Evolutionary conservation across 2,888 invertebrate species (phyloP).

Genomic region (Polydrusus cervinus): DNA sequence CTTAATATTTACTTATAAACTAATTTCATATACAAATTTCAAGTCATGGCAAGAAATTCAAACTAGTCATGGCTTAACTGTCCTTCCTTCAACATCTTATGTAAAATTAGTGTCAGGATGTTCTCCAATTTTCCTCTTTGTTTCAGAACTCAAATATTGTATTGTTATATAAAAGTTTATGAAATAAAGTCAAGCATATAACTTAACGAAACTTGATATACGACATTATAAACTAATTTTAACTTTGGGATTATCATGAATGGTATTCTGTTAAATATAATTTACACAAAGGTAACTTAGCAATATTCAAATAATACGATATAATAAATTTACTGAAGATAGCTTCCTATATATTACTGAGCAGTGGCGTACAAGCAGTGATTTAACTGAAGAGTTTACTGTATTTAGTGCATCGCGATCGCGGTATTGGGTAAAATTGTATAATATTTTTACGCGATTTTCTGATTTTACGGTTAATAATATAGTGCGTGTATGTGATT

Average conservation of each 20-base stretch:
- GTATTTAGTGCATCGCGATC: no score
- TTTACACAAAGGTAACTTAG: no score
- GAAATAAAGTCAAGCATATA: neutral
- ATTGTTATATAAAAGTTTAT: conserved; percentile 9
- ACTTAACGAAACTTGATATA: neutral
- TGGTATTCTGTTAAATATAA: neutral
- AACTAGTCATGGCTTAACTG: neutral
- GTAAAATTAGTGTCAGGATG: conserved; percentile 6
- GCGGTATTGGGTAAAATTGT: no score
- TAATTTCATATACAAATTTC: neutral
- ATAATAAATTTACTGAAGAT: no score
- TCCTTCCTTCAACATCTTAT: neutral
- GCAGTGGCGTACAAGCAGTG: no score
- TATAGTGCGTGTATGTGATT: no score
- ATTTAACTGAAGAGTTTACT: no score
- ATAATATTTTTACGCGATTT: no score
- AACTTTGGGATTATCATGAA: neutral
- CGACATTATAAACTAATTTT: neutral
- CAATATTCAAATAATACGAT: no score
- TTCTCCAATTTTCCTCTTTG: neutral
- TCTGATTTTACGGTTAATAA: no score
- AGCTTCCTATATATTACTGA: no score
- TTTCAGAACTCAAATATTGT: conserved; percentile 4
- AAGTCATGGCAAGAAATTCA: neutral
- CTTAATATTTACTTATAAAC: neutral